Evolutionary conservation across 2,888 invertebrate genomes (phyloP).

Genomic region (Pyrrhopygopsis socrates): DNA sequence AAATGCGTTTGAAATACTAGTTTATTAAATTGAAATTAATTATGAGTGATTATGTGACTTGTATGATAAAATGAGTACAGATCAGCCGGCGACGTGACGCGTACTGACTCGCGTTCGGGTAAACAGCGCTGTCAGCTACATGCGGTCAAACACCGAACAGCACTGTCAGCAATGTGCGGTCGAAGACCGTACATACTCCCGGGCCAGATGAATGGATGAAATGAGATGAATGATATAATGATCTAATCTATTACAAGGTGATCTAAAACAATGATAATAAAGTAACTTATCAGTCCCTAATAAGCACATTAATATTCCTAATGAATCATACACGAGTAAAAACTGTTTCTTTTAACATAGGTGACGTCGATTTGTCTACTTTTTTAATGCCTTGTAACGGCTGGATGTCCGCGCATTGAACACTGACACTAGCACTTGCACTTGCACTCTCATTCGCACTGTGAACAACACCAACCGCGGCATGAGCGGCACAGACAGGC

Average conservation of each 20-base stretch:
- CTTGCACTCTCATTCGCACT: neutral
- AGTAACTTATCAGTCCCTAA: neutral
- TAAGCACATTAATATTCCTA: neutral
- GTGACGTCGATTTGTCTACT: conserved; percentile 1
- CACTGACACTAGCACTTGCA: neutral
- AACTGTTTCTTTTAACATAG: conserved; percentile 4
- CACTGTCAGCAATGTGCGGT: no score
- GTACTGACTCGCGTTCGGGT: no score
- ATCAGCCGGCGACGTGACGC: neutral
- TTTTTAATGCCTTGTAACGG: neutral
- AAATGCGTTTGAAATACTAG: no score
- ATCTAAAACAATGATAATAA: neutral
- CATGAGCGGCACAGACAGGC: neutral
- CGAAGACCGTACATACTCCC: neutral
- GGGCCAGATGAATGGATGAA: neutral
- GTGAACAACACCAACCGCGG: neutral
- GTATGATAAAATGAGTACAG: neutral
- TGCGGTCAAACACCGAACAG: neutral
- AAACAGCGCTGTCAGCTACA: no score
- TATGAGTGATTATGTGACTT: no score
- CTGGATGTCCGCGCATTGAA: neutral
- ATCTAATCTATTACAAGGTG: neutral
- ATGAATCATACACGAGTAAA: neutral
- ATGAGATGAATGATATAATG: neutral
- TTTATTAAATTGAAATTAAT: no score